Conservation (phyloP, 2,113 vertebrate species). For the Pomatostomus ruficeps region DNA sequence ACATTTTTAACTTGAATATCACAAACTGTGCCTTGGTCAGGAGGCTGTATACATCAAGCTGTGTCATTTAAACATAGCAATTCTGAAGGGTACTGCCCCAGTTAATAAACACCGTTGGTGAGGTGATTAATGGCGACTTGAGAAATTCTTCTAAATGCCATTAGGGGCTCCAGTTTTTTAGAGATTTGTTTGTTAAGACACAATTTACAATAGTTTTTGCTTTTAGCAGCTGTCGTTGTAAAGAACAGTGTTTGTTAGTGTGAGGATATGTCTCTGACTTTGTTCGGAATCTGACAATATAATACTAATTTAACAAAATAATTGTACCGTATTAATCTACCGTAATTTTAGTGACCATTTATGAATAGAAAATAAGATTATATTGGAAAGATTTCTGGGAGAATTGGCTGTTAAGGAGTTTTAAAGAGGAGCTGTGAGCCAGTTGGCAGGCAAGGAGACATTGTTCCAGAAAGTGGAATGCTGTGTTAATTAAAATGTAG, state of each 20-base stretch:
- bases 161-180: background rate
- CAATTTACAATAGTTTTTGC: background rate
- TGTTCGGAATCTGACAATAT: background rate
- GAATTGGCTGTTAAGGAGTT: background rate
- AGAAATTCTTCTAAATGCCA: background rate
- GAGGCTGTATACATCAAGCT: background rate
- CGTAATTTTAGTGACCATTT: background rate
- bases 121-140: background rate
- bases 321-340: background rate
- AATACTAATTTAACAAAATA: background rate
- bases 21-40: background rate
- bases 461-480: background rate
- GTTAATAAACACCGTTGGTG: background rate
- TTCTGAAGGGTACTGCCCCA: background rate
- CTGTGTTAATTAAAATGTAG: background rate
- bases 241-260: background rate
- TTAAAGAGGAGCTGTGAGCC: background rate
- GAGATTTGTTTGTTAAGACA: background rate
- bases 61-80: background rate
- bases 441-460: background rate
- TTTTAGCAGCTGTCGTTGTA: background rate
- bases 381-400: background rate
- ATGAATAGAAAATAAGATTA: background rate
- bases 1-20: background rate
- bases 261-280: background rate